Evolutionary conservation across 2,113 vertebrate genomes (phyloP), one percentile per base, ranked within the genome.

Genomic region (Caranx melampygus): DNA sequence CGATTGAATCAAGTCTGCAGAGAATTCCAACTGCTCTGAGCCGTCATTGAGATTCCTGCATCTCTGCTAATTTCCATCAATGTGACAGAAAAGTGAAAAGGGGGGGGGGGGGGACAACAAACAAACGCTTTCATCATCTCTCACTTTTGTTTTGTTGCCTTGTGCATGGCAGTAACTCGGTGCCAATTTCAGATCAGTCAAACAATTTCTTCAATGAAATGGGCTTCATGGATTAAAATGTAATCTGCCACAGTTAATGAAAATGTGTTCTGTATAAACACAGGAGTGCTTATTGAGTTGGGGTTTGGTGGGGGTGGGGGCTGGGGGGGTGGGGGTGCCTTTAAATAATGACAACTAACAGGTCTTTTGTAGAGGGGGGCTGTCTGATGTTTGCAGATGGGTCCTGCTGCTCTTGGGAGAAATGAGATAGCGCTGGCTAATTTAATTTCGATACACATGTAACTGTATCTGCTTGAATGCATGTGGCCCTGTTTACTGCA

Each of bases 211-310:
- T 84, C 82, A 88, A 76, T 86, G 73, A 84, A 90, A 81, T 85
- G 57, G 52, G 83, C 87, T 88, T 88, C 86, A 88, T 87, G 86
- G 90, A 92, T 91, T 91, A 87, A 91, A 92, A 92, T 93, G 74
- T 81, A 93, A 93, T 94, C 92, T 90, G 84, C 84, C 66, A 73
- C 84, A 85, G 87, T 87, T 88, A 90, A 90, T 92, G 87, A 90
- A 90, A 92, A 91, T 81, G 72, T 8, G 10, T 86, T 92, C 61
- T 72, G 79, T 78, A 63, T 89, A 90, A 92, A 90, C 80, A 87
- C 81, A 35, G 62, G 74, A 67, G 72, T 66, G 84, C 77, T 91
- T 90, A 90, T 88, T 90, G 90, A 88, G 84, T 86, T 74, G 72
- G 71, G 77, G 49, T 84, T 87, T 84, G 71, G 26, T 26, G 75